A percentile compares a stretch with the other conserved stretches of the same genome.
Conservation (phyloP, 2,888 invertebrate species). For the Corythucha ciliata region DNA sequence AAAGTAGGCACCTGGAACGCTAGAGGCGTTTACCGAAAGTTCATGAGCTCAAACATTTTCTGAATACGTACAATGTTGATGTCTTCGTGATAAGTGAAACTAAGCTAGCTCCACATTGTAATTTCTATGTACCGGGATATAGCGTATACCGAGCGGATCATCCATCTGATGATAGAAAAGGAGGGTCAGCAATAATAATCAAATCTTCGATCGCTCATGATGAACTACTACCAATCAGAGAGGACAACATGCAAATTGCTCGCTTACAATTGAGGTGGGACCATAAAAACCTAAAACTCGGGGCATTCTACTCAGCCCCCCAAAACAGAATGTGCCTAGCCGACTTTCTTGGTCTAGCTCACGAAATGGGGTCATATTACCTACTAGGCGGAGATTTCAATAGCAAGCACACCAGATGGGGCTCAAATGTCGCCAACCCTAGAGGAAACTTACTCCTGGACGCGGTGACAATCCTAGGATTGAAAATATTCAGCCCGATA, state of each 20-base stretch:
- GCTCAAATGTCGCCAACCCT: neutral
- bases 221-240: conserved; percentile 5
- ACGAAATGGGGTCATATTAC: neutral
- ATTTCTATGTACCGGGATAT: neutral
- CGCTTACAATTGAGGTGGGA: neutral
- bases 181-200: conserved; percentile 2
- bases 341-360: neutral
- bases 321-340: neutral
- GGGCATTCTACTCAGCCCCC: conserved; percentile 8
- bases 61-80: neutral
- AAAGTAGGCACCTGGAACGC: conserved; percentile 10
- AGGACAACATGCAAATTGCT: neutral
- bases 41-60: neutral
- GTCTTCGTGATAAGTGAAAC: conserved; percentile 4
- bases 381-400: conserved; percentile 10
- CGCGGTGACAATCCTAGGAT: neutral
- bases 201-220: neutral
- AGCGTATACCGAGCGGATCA: neutral
- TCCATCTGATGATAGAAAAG: neutral
- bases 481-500: neutral
- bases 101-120: neutral
- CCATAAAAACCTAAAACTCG: neutral
- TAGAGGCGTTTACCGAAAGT: neutral
- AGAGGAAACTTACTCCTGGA: neutral
- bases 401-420: neutral